Percentiles rank a stretch among this genome's conserved stretches.
Evolutionary conservation across 1,140 invertebrate species (phyloP).

Genomic region (Adoxophyes honmai): DNA sequence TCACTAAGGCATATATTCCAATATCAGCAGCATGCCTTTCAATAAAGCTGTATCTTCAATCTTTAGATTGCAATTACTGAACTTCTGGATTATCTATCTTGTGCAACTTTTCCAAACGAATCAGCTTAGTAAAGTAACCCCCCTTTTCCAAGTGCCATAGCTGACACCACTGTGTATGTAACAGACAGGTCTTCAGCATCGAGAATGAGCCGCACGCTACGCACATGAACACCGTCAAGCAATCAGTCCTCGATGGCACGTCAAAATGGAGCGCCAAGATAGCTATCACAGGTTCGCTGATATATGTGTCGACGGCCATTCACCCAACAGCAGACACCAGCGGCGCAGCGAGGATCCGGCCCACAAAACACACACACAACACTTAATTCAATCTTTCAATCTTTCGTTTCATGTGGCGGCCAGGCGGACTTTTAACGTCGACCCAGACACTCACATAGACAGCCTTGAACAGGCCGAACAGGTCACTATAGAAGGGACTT

Average conservation of each 20-base stretch:
- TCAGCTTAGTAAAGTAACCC: too few species aligned
- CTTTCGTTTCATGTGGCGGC: conserved; percentile 78
- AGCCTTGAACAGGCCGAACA: conserved; percentile 98
- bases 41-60: too few species aligned
- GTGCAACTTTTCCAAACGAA: too few species aligned
- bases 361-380: conserved; percentile 44
- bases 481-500: conserved; percentile 99
- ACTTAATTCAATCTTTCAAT: conserved; percentile 57
- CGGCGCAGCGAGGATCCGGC: conserved; percentile 6
- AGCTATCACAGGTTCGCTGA: conserved; percentile 97
- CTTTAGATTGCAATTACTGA: too few species aligned
- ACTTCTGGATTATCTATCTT: too few species aligned
- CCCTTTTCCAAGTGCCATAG: conserved; percentile 14
- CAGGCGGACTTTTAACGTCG: conserved; percentile 97
- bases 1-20: too few species aligned
- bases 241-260: conserved; percentile 98
- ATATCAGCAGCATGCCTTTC: too few species aligned
- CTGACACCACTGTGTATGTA: conserved; percentile 64
- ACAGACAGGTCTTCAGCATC: conserved; percentile 95
- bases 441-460: conserved; percentile 99
- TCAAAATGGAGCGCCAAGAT: conserved; percentile 99
- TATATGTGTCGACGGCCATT: conserved; percentile 47
- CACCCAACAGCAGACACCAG: conserved; percentile 23
- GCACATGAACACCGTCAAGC: conserved; percentile 98
- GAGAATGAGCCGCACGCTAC: conserved; percentile 96